These are phyloP conservation scores for Orthonyx spaldingii DNA, from an alignment of 2,113 vertebrate species.

Conservation along the genomic window DNA sequence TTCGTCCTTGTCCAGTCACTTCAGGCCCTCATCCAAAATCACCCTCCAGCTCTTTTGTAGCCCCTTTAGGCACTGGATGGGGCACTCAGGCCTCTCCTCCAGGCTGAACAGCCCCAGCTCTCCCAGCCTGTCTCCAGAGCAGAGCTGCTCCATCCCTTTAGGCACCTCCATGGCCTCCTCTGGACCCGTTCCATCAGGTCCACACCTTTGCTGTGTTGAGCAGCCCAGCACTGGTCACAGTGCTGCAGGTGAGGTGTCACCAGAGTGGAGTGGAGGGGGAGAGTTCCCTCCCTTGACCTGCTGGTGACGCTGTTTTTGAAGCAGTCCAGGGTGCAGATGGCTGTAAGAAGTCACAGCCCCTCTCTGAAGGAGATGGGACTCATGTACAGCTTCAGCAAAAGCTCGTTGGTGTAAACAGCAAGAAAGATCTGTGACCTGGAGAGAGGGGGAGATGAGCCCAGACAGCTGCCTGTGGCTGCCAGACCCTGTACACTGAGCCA, in stretches of 20 bases:
- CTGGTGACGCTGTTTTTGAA: neutral
- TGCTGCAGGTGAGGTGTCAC: neutral
- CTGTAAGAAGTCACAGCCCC: neutral
- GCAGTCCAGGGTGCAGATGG: neutral
- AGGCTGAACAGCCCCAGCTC: neutral
- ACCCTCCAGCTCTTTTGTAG: neutral
- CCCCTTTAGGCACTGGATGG: neutral
- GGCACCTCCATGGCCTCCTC: neutral
- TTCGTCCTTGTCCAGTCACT: neutral
- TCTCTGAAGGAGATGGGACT: slow-evolving; percentile 13
- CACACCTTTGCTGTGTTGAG: neutral
- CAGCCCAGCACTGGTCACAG: neutral
- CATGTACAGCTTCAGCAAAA: neutral
- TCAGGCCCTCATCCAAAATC: neutral
- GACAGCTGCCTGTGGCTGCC: neutral
- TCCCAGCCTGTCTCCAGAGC: neutral
- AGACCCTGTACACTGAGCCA: neutral
- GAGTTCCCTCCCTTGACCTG: neutral
- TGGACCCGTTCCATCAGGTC: neutral
- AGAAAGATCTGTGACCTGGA: slow-evolving; percentile 43
- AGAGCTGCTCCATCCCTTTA: neutral
- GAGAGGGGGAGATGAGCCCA: neutral
- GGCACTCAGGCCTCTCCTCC: neutral
- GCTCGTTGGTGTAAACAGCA: slow-evolving; percentile 8
- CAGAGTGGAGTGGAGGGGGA: neutral